Percentiles rank a stretch among this genome's conserved stretches.
phyloP scores from a whole-genome alignment of 2,888 invertebrate species.

The Drosophila aldrichi region DNA sequence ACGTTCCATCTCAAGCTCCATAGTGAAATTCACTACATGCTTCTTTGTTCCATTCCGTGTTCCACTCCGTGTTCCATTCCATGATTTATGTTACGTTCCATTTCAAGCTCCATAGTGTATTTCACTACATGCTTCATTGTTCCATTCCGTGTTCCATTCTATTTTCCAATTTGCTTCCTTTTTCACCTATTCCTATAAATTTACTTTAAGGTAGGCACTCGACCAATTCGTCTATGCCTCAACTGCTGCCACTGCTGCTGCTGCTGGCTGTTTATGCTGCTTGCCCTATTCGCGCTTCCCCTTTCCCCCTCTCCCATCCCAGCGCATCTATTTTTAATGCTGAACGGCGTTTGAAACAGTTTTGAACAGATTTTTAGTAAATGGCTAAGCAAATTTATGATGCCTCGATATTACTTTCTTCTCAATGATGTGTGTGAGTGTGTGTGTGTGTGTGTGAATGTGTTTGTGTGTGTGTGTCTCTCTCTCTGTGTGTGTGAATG shows the following conservation, averaged over 20 bases:
- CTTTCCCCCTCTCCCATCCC: neutral
- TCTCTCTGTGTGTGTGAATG: slow-evolving; percentile 12
- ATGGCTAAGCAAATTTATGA: slow-evolving; percentile 66
- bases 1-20: neutral
- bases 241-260: slow-evolving; percentile 15
- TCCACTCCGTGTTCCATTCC: neutral
- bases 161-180: neutral
- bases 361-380: slow-evolving; percentile 54
- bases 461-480: slow-evolving; percentile 12
- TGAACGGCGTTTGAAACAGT: slow-evolving; percentile 66
- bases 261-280: slow-evolving; percentile 28
- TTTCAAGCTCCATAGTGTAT: too few relatives aligned
- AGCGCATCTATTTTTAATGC: slow-evolving; percentile 43
- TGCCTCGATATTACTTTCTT: slow-evolving; percentile 56
- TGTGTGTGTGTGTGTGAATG: slow-evolving; percentile 9
- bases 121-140: too few relatives aligned
- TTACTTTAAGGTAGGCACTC: slow-evolving; percentile 26
- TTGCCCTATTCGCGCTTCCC: slow-evolving; percentile 3
- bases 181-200: neutral
- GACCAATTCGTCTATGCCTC: slow-evolving; percentile 48
- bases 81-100: neutral
- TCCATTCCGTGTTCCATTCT: neutral
- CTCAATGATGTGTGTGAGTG: slow-evolving; percentile 5
- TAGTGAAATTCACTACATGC: too few relatives aligned
- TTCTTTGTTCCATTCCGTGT: neutral